Evolutionary conservation across 2,888 invertebrate species (phyloP).

Genomic region (Vanessa cardui): DNA sequence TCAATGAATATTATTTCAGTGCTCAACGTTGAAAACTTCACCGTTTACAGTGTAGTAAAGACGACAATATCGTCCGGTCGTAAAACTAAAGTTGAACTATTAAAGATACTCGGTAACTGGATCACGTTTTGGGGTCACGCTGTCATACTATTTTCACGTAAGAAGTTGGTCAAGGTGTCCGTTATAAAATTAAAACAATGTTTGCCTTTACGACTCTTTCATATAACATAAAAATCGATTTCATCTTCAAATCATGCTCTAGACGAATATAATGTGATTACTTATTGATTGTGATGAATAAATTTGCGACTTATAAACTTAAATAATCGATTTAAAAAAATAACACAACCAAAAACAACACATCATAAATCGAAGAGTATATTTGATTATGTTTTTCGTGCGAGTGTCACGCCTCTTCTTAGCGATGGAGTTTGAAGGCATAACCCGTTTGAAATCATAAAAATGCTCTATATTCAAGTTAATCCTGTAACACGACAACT

Average conservation of each 20-base stretch:
- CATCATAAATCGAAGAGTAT: no score
- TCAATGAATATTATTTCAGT: constrained; percentile 1
- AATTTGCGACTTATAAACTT: no score
- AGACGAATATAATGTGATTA: background rate
- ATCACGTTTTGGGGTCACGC: constrained; percentile 52
- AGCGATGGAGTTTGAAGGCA: no score
- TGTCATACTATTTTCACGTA: constrained; percentile 27
- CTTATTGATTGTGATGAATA: no score
- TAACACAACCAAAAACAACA: no score
- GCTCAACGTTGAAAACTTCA: constrained; percentile 29
- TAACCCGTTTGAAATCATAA: no score
- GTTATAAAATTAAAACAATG: constrained; percentile 32
- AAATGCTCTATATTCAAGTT: no score
- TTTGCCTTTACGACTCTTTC: constrained; percentile 4
- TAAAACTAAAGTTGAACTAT: constrained; percentile 29
- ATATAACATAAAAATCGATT: background rate
- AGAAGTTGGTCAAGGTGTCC: constrained; percentile 53
- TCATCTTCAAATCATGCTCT: background rate
- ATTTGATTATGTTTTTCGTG: no score
- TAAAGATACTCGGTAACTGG: constrained; percentile 40
- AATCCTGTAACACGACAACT: no score
- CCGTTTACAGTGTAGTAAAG: constrained; percentile 19
- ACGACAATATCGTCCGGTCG: constrained; percentile 20
- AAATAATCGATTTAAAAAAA: no score
- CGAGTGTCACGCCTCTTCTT: no score